phyloP scores from a whole-genome alignment of 2,797 vertebrate genomes.

The Momotus momota region DNA sequence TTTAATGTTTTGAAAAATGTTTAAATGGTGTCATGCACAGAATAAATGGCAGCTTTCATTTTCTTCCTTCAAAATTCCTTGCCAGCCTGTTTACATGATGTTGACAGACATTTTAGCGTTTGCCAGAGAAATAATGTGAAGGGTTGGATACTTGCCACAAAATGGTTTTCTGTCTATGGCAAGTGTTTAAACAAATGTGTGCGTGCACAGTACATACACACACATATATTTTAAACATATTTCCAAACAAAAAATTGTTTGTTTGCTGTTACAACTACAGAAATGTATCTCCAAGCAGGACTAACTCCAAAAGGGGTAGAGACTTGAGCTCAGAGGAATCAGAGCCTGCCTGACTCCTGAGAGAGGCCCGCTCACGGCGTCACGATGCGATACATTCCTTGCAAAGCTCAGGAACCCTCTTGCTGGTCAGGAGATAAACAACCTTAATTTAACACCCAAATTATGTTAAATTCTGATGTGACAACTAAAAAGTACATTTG shows the following conservation, averaged over 20 bases:
- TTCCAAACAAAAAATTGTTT: constrained; percentile 57
- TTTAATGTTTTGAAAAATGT: constrained; percentile 67
- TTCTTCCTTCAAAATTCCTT: constrained; percentile 69
- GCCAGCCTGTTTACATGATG: constrained; percentile 61
- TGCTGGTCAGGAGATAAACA: neutral
- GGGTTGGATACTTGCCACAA: constrained; percentile 60
- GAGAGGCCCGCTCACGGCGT: neutral
- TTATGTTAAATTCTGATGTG: neutral
- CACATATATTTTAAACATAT: constrained; percentile 45
- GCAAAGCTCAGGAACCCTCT: neutral
- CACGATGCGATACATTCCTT: neutral
- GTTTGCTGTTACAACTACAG: constrained; percentile 32
- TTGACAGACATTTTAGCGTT: constrained; percentile 70
- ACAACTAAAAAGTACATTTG: neutral
- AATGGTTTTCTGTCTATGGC: constrained; percentile 63
- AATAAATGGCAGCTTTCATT: constrained; percentile 74
- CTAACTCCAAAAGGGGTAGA: neutral
- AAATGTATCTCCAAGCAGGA: neutral
- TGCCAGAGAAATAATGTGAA: constrained; percentile 74
- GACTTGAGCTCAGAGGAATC: neutral
- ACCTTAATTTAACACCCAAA: neutral
- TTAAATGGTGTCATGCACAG: constrained; percentile 61
- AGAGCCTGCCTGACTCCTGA: neutral
- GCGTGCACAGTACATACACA: constrained; percentile 22
- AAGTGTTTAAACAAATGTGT: constrained; percentile 64